Evolutionary conservation across 1,140 invertebrate species (phyloP).

Genomic region (Daktulosphaira vitifoliae): DNA sequence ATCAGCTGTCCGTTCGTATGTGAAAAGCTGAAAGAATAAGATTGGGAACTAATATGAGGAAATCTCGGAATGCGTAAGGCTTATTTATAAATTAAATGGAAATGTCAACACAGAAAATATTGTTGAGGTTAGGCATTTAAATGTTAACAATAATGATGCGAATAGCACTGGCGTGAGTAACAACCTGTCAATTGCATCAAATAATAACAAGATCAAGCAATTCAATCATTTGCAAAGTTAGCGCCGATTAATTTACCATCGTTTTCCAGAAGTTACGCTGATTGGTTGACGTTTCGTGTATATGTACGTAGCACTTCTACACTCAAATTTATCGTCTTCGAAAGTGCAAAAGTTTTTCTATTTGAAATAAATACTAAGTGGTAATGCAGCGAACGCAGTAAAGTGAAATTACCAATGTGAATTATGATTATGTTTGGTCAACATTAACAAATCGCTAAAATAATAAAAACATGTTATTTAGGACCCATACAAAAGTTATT

Average conservation of each 20-base stretch:
- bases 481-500: not conserved
- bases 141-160: no score
- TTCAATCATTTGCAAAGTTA: not conserved
- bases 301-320: not conserved
- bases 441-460: not conserved
- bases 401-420: not conserved
- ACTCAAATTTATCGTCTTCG: not conserved
- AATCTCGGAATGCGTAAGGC: no score
- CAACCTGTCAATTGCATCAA: no score
- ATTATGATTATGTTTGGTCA: not conserved
- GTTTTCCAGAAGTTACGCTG: not conserved
- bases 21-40: no score
- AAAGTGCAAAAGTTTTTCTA: conserved; percentile 1
- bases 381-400: no score
- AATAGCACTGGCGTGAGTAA: no score
- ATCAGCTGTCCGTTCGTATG: no score
- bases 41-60: no score
- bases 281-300: not conserved
- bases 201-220: no score
- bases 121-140: no score
- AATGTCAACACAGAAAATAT: no score
- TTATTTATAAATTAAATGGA: no score
- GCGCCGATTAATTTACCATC: not conserved
- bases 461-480: not conserved
- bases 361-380: not conserved